These are phyloP conservation scores for Campoletis sonorensis DNA, from an alignment of 1,140 invertebrate species.

Conservation along the genomic window DNA sequence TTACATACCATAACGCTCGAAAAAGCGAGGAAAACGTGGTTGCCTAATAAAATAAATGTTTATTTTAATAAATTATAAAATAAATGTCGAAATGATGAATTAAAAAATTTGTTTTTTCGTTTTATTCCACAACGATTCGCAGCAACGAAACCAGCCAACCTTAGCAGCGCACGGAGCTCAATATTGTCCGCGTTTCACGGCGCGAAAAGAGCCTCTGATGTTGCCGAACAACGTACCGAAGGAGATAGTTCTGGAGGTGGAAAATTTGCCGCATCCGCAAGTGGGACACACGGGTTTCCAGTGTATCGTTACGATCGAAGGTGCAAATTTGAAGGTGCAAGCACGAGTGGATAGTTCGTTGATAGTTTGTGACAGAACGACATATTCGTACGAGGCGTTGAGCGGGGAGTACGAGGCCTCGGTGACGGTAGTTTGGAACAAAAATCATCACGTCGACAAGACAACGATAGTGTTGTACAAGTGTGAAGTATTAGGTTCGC, in stretches of 20 bases:
- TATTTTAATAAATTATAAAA: too few relatives aligned
- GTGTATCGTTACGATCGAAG: slow-evolving; percentile 94
- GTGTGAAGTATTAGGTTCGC: slow-evolving; percentile 94
- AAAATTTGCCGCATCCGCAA: slow-evolving; percentile 92
- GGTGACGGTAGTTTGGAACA: slow-evolving; percentile 94
- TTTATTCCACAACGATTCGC: not conserved
- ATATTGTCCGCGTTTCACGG: slow-evolving; percentile 89
- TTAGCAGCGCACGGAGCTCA: slow-evolving; percentile 84
- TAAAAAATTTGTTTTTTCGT: too few relatives aligned
- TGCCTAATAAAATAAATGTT: too few relatives aligned
- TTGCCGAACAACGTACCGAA: slow-evolving; percentile 92
- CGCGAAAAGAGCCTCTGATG: slow-evolving; percentile 81
- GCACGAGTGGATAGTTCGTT: slow-evolving; percentile 89
- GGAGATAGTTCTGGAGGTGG: slow-evolving; percentile 91
- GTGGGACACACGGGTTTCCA: slow-evolving; percentile 91
- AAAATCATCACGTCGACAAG: slow-evolving; percentile 93
- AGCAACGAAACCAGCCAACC: slow-evolving; percentile 82
- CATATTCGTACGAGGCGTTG: slow-evolving; percentile 92
- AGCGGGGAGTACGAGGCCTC: slow-evolving; percentile 91
- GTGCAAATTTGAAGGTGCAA: slow-evolving; percentile 91
- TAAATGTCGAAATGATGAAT: too few relatives aligned
- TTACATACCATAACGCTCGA: too few relatives aligned
- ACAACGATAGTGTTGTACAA: slow-evolving; percentile 95
- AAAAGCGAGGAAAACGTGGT: too few relatives aligned
- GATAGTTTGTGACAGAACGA: slow-evolving; percentile 94